A percentile compares a stretch with the other conserved stretches of the same genome.
Conservation (phyloP, 64 coral and sea anemone species). For the Montipora capricornis region DNA sequence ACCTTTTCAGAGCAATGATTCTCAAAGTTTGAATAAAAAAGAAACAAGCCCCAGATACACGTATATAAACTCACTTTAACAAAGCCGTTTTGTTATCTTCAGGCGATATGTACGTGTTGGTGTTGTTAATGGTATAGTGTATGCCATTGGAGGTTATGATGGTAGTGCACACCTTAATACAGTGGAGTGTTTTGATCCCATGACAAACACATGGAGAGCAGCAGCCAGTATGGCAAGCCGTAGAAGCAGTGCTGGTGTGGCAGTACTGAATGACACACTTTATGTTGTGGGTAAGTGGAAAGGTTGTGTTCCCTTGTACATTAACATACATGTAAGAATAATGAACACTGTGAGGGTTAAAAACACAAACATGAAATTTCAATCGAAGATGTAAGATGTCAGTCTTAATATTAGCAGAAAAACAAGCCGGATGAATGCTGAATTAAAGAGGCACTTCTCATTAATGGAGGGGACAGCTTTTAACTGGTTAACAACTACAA, state of each 20-base stretch:
- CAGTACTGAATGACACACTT: conserved; percentile 85
- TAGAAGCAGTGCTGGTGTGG: conserved; percentile 92
- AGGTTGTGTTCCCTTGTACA: neutral
- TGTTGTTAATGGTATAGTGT: conserved; percentile 78
- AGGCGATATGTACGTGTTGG: conserved; percentile 92
- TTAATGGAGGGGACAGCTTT: too few relatives aligned
- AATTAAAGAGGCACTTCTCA: too few relatives aligned
- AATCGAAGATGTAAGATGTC: too few relatives aligned
- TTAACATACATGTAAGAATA: too few relatives aligned
- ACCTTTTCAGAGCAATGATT: too few relatives aligned
- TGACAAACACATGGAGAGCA: conserved; percentile 75
- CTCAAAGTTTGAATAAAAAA: neutral
- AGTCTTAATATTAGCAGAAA: too few relatives aligned
- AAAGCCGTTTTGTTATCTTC: neutral
- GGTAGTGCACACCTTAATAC: conserved; percentile 91
- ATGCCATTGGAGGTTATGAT: conserved; percentile 93
- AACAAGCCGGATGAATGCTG: too few relatives aligned
- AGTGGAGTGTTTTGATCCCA: conserved; percentile 90
- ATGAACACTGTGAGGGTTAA: too few relatives aligned
- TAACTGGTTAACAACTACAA: too few relatives aligned
- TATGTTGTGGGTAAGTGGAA: conserved; percentile 83
- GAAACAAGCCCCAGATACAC: too few relatives aligned
- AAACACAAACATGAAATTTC: too few relatives aligned
- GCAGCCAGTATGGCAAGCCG: conserved; percentile 92
- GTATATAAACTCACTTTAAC: too few relatives aligned